phyloP scores from a whole-genome alignment of 2,888 invertebrate species.

The Dioctria linearis region DNA sequence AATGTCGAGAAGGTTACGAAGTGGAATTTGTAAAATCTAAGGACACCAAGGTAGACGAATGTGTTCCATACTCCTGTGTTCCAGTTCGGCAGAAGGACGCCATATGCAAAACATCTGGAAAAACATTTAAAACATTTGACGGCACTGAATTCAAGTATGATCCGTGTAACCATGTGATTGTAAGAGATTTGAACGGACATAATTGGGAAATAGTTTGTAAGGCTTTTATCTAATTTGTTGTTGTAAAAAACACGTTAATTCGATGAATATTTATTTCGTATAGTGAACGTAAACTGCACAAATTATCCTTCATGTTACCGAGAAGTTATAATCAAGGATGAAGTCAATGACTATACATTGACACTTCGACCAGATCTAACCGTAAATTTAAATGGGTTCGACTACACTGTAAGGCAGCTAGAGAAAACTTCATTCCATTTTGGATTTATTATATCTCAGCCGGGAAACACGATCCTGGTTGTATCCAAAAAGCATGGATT shows the following conservation, averaged over 20 bases:
- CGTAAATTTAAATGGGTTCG: conserved; percentile 79
- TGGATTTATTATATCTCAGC: conserved; percentile 78
- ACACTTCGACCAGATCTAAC: conserved; percentile 75
- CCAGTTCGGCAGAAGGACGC: conserved; percentile 77
- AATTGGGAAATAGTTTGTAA: conserved; percentile 82
- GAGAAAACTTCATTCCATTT: conserved; percentile 68
- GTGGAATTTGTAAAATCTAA: conserved; percentile 72
- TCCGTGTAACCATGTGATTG: conserved; percentile 85
- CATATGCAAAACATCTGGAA: conserved; percentile 77
- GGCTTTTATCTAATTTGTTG: conserved; percentile 61
- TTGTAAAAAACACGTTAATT: background rate
- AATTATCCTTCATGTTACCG: conserved; percentile 74
- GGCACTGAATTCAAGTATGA: conserved; percentile 84
- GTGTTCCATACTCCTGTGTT: conserved; percentile 77
- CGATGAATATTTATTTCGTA: conserved; percentile 55
- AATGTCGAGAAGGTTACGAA: conserved; percentile 77
- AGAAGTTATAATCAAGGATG: conserved; percentile 77
- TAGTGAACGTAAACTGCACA: conserved; percentile 79
- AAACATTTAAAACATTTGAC: conserved; percentile 86
- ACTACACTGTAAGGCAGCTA: conserved; percentile 69
- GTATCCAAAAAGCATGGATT: conserved; percentile 81
- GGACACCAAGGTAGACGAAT: conserved; percentile 68
- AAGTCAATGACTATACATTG: conserved; percentile 72
- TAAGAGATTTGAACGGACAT: conserved; percentile 77
- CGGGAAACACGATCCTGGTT: conserved; percentile 80